These are phyloP conservation scores for Rhabdornis inornatus DNA, from an alignment of 2,113 vertebrate genomes.

Conservation along the genomic window DNA sequence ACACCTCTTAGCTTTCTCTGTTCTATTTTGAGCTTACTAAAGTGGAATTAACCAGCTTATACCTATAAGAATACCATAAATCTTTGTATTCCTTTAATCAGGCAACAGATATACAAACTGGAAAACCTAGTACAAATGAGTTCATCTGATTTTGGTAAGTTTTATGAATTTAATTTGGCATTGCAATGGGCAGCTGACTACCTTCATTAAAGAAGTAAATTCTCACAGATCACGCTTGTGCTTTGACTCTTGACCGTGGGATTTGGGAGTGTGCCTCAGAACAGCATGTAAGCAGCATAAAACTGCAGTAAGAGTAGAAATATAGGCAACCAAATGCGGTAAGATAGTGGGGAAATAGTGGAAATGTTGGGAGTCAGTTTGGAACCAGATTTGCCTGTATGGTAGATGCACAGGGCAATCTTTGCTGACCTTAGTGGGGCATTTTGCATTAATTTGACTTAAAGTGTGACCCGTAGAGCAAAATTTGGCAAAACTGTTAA, in stretches of 20 bases:
- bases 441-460: neutral
- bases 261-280: neutral
- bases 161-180: neutral
- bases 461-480: neutral
- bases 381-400: neutral
- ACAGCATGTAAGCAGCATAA: neutral
- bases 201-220: neutral
- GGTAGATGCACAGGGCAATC: neutral
- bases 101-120: slow-evolving; percentile 84
- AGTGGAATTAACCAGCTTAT: neutral
- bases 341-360: neutral
- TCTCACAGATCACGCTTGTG: neutral
- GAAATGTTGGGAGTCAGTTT: neutral
- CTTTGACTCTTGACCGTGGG: neutral
- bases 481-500: neutral
- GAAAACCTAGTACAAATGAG: slow-evolving; percentile 80
- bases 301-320: neutral
- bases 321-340: neutral
- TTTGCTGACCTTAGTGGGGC: neutral
- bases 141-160: slow-evolving; percentile 92
- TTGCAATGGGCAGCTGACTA: neutral
- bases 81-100: slow-evolving; percentile 68
- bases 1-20: neutral
- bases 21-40: neutral
- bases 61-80: neutral